Evolutionary conservation across 1,140 invertebrate genomes (phyloP), one percentile per base, ranked within the genome.

Genomic region (Stratiolaelaps scimitus): DNA sequence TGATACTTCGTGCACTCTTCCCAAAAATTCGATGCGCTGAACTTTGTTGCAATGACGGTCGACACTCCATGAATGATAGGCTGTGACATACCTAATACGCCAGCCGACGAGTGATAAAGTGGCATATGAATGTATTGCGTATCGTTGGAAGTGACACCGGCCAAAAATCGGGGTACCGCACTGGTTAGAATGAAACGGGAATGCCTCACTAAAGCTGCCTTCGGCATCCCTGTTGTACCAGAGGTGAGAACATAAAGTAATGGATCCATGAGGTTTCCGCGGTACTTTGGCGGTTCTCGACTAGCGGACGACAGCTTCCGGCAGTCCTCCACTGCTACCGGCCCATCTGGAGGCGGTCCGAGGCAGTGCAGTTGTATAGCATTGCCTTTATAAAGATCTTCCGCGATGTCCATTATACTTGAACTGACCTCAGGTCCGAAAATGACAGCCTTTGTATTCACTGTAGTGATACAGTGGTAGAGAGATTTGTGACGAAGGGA

Each of bases 21-120:
- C 81, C 93, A 97, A 75, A 92, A 97, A 60, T 85, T 81, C 23
- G 88, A 89, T 26, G 92, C 93, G 15, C 92, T 96, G 76, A 98
- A 98, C 20, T 65, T 64, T 30, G 43, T 64, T 66, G 53, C 65
- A 19, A 68, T 67, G 65, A 67, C 43, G 43, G 5, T 45, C 30
- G 65, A 28, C 19, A 68, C 34, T 28, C 64, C 65, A 40, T 47
- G 64, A 17, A 68, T 40, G 19, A 43, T 29, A 40, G 47, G 20
- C 15, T 48, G 47, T 23, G 47, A 48, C 47, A 48, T 48, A 7
- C 28, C 19, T 28, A 48, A 23, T 19, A 48, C 47, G 34, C 93
- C 94, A 46, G 92, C 94, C 15, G 93, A 88, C 0, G 88, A 87
- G 72, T 98, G 94, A 74, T 98, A 97, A 0, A 98, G 79, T 0